Evolutionary conservation across 2,113 vertebrate species (phyloP), one percentile per base, ranked within the genome.

Genomic region (Rhabdornis inornatus): DNA sequence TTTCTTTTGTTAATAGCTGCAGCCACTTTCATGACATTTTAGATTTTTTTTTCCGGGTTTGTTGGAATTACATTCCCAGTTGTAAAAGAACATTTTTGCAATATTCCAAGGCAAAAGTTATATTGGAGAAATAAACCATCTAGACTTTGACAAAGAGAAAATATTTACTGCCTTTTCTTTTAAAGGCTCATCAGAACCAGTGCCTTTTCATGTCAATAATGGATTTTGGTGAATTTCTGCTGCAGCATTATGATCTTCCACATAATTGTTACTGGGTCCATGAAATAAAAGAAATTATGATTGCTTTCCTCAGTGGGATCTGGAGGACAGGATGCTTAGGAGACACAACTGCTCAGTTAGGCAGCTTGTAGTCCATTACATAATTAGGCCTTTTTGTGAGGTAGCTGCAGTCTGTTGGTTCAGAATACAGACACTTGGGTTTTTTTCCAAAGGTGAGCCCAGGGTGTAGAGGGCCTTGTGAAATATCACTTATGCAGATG

Each of bases 311-410:
- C 55, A 63, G 64, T 23, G 53, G 91, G 86, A 96, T 94, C 94
- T 94, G 77, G 92, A 93, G 91, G 85, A 90, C 89, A 65, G 91
- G 78, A 83, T 90, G 82, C 83, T 97, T 85, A 47, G 76, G 81
- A 95, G 96, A 74, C 96, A 95, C 91, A 96, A 68, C 55, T 95
- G 84, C 89, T 95, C 94, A 70, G 91, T 96, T 82, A 89, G 94
- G 91, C 85, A 95, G 91, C 60, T 92, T 95, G 96, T 94, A 88
- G 85, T 88, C 94, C 76, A 23, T 92, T 94, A 79, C 53, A 57
- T 90, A 85, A 96, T 93, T 92, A 87, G 96, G 97, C 97, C 96
- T 92, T 96, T 95, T 85, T 83, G 77, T 87, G 74, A 45, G 22
- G 40, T 92, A 92, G 82, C 72, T 93, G 71, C 87, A 57, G 71